Conservation (phyloP, 2,888 invertebrate species). For the Drosophila vallismaia region DNA sequence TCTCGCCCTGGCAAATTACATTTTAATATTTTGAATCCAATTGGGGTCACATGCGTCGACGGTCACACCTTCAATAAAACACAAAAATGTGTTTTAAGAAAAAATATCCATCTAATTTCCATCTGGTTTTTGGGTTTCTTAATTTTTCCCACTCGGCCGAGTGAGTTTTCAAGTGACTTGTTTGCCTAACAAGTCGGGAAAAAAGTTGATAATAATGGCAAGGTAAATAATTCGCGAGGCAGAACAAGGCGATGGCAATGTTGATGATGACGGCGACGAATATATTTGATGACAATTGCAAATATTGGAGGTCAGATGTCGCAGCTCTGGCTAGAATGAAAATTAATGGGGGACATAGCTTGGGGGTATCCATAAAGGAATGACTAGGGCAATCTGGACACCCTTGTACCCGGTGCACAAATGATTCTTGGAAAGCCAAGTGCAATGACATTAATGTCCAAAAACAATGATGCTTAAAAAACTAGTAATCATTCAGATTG, state of each 20-base stretch:
- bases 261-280: constrained; percentile 37
- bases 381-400: constrained; percentile 62
- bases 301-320: constrained; percentile 71
- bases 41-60: constrained; percentile 77
- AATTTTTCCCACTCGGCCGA: constrained; percentile 42
- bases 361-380: constrained; percentile 22
- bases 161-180: constrained; percentile 54
- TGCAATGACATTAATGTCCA: constrained; percentile 36
- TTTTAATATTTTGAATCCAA: constrained; percentile 66
- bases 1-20: constrained; percentile 59
- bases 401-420: constrained; percentile 64
- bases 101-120: constrained; percentile 39
- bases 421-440: constrained; percentile 50
- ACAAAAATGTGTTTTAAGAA: background rate
- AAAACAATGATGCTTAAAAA: constrained; percentile 8
- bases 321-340: constrained; percentile 20
- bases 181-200: constrained; percentile 63
- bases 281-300: constrained; percentile 61
- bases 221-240: constrained; percentile 52
- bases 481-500: constrained; percentile 34
- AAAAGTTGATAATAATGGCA: constrained; percentile 72
- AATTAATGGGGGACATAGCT: constrained; percentile 10
- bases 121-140: constrained; percentile 57
- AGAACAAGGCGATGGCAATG: constrained; percentile 34
- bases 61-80: constrained; percentile 61